Conservation (phyloP, 2,888 invertebrate genomes). For the Brachylomia viminalis region DNA sequence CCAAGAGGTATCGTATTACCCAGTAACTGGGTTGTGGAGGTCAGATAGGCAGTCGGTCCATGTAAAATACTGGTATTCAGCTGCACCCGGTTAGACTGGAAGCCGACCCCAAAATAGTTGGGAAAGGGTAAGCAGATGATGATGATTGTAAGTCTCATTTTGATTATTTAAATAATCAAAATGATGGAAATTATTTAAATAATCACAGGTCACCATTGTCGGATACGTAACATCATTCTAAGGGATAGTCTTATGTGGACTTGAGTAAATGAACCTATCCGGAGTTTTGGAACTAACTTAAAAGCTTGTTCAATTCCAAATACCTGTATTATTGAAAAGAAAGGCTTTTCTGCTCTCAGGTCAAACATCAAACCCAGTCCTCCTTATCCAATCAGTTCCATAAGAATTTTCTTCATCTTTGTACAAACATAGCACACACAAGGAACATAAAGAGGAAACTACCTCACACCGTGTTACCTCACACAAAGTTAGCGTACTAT, state of each 20-base stretch:
- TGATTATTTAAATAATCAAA: neutral
- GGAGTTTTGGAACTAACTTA: neutral
- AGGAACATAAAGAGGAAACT: neutral
- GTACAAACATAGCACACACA: conserved; percentile 3
- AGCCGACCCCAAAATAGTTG: no score
- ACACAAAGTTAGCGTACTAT: conserved; percentile 13
- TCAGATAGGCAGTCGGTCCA: no score
- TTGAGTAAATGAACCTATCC: neutral
- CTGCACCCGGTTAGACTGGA: no score
- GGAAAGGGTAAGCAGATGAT: no score
- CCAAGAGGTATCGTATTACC: no score
- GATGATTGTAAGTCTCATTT: neutral
- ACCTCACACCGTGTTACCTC: conserved; percentile 1
- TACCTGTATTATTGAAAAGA: neutral
- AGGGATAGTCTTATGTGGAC: neutral
- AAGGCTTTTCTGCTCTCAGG: neutral
- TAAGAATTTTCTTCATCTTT: neutral
- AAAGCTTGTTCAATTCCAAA: neutral
- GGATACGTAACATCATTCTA: neutral
- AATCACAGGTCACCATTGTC: neutral
- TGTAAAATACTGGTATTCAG: no score
- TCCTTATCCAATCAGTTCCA: neutral
- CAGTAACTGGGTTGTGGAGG: no score
- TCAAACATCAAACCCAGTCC: neutral
- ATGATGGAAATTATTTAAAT: no score